Percentiles rank a stretch among this genome's conserved stretches.
phyloP scores from a whole-genome alignment of 2,113 vertebrate species.

The Holacanthus passer region DNA sequence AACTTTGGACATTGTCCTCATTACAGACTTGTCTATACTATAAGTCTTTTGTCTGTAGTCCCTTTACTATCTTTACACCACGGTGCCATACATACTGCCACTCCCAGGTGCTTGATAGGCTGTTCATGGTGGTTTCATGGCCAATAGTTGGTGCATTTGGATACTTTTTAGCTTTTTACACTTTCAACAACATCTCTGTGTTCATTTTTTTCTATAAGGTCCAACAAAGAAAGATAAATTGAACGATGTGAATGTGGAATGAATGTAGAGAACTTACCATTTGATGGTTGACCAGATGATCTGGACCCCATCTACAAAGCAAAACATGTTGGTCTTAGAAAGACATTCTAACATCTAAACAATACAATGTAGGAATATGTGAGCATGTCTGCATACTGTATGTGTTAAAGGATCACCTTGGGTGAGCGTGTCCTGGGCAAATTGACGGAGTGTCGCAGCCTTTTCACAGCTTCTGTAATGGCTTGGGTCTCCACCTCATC shows the following conservation, averaged over 20 bases:
- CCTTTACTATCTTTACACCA: neutral
- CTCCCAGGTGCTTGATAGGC: neutral
- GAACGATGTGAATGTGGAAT: neutral
- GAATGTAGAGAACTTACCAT: conserved; percentile 69
- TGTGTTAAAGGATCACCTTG: conserved; percentile 83
- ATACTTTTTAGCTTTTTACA: neutral
- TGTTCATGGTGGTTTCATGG: neutral
- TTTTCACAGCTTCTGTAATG: conserved; percentile 90
- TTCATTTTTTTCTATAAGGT: neutral
- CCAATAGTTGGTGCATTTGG: neutral
- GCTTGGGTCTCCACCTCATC: conserved; percentile 93
- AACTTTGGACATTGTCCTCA: too few species aligned
- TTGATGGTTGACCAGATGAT: conserved; percentile 74
- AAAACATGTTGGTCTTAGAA: conserved; percentile 30
- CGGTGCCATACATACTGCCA: neutral
- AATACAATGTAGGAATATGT: neutral
- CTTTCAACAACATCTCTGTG: neutral
- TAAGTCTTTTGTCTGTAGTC: neutral
- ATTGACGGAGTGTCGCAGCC: conserved; percentile 90
- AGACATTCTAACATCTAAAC: conserved; percentile 1
- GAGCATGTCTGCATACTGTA: neutral
- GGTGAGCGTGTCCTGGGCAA: conserved; percentile 88
- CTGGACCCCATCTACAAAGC: conserved; percentile 83
- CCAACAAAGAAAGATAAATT: neutral
- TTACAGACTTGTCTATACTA: neutral